Base-by-base conservation (phyloP, 2,888 invertebrate genomes). In the Mimumesa dahlbomi region DNA sequence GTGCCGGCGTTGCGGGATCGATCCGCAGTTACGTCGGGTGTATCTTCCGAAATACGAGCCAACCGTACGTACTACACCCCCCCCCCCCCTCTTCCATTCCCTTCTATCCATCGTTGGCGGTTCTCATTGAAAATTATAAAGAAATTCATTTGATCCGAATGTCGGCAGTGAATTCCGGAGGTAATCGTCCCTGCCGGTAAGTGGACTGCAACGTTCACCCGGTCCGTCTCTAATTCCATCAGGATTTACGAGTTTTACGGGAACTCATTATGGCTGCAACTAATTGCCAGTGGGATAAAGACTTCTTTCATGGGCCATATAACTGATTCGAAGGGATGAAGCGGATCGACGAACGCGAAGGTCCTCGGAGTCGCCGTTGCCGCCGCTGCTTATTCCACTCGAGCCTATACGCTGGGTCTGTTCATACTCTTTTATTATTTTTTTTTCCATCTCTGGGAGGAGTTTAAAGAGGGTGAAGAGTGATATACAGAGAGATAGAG, bases 231-330 rank as follows among this genome's bases (percentile, higher is more conserved):
- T 78, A 79, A 78, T 79, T 77, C 77, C 59, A 79, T 76, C 67
- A 66, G 79, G 71, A 79, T 78, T 75, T 75, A 77, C 79, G 79
- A 75, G 72, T 78, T 77, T 79, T 54, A 78, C 71, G 73, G 67
- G 64, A 62, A 67, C 71, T 76, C 77, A 79, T 78, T 78, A 78
- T 65, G 79, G 78, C 66, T 65, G 77, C 77, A 73, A 79, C 76
- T 78, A 78, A 78, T 78, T 79, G 79, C 79, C 61, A 70, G 57
- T 21, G 59, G 71, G 79, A 79, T 76, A 78, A 78, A 79, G 79
- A 57, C 66, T 75, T 79, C 73, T 79, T 73, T 79, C 79, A 76
- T 68, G 79, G 73, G 62, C 73, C 77, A 69, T 74, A 68, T 67
- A 78, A 67, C 70, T 63, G 78, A 79, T 79, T 73, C 73, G 71